Conservation (phyloP, 2,113 vertebrate genomes). For the Vidua macroura region DNA sequence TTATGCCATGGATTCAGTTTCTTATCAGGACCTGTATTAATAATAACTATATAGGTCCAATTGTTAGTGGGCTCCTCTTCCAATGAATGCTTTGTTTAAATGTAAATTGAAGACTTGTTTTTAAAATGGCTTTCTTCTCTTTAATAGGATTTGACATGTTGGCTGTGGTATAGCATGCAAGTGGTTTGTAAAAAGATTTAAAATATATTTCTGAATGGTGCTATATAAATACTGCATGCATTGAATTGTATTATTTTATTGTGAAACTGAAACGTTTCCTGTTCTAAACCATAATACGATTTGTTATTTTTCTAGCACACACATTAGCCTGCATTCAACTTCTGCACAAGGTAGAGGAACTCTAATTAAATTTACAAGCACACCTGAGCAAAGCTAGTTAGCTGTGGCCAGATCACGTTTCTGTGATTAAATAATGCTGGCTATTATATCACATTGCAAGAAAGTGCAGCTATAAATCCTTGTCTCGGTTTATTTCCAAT, state of each 20-base stretch:
- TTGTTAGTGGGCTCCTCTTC: background rate
- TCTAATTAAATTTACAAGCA: conserved; percentile 32
- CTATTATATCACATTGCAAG: background rate
- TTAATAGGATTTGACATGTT: background rate
- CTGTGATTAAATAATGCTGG: conserved; percentile 18
- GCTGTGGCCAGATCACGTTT: conserved; percentile 2
- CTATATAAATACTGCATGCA: background rate
- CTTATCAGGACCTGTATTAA: background rate
- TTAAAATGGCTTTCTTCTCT: conserved; percentile 19
- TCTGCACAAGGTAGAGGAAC: background rate
- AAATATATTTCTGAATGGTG: background rate
- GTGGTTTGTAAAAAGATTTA: conserved; percentile 25
- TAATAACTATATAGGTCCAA: background rate
- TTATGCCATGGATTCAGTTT: background rate
- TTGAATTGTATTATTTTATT: background rate
- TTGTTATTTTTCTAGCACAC: conserved; percentile 33
- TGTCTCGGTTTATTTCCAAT: background rate
- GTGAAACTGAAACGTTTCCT: conserved; percentile 1
- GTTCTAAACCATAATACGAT: background rate
- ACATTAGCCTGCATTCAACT: background rate
- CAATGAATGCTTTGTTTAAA: background rate
- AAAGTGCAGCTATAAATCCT: conserved; percentile 11
- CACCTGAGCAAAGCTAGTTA: conserved; percentile 21
- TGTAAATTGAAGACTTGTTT: background rate
- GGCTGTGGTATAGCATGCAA: background rate